Base-by-base conservation (phyloP, 2,888 invertebrate species). In the Gnatocerus cornutus region DNA sequence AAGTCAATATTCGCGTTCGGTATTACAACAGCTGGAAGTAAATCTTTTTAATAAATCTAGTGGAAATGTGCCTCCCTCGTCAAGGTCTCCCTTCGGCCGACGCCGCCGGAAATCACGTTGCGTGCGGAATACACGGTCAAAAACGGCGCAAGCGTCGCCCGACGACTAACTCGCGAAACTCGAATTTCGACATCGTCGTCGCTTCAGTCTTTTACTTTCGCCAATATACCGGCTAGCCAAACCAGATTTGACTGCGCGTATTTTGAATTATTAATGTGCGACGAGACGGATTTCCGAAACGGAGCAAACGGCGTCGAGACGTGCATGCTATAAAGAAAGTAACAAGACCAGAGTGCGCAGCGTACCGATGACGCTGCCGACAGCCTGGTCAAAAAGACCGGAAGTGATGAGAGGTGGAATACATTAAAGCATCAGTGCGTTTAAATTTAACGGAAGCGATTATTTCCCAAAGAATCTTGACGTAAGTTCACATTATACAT, bases 181-280 rank as follows among this genome's bases (percentile, higher is more conserved):
- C 46, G 45, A 53, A 64, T 45, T 53, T 64, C 70, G 69, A 70
- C 71, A 73, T 59, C 55, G 73, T 61, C 73, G 46, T 62, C 48
- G 63, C 69, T 70, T 71, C 76, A 74, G 74, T 74, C 74, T 71
- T 61, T 71, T 64, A 71, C 71, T 71, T 73, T 71, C 74, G 69
- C 63, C 67, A 74, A 72, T 73, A 71, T 68, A 62, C 69, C 61
- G 69, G 61, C 68, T 39, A 52, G 45, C 59, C 59, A 48, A 69
- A 68, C 68, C 53, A 66, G 67, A 71, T 62, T 66, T 61, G 66
- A 56, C 62, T 63, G 61, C 56, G 56, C 67, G 63, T 56, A 48
- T 62, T 67, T 56, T 71, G 63, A 70, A 67, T 71, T 71, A 58
- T 71, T 58, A 62, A 69, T 71, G 66, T 48, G 69, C 55, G 59